Base-by-base conservation (phyloP, 2,888 invertebrate genomes). In the Hyposoter dolosus region DNA sequence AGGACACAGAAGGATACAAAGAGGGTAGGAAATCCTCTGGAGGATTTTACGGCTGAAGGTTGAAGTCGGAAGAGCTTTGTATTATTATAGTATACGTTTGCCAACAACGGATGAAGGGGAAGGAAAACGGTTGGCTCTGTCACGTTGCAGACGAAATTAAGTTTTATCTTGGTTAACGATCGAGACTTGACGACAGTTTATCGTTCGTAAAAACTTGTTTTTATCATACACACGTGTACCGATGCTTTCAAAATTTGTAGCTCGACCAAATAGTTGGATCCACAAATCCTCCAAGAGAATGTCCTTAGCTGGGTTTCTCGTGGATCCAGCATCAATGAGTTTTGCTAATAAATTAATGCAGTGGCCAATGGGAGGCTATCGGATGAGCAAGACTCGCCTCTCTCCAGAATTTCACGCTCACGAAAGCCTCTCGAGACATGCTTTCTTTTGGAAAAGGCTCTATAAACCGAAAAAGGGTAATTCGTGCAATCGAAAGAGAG, bases 101-200 rank as follows among this genome's bases (percentile, higher is more conserved):
- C 65, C 71, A 43, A 40, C 32, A 76, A 35, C 56, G 32, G 32
- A n/a, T 12, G 7, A 60, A 28, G 6, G 15, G 15, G 28, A 28
- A 28, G 28, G 60, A 15, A 15, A 12, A 15, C 12, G 28, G 28
- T 28, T 60, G 19, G 23, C 66, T 66, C 50, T 68, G 40, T 79
- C 83, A 68, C 74, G 63, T 75, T 79, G 74, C 79, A 65, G 72
- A 83, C 80, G 50, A 72, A 63, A 84, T 84, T 80, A 84, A 80
- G 76, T 84, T 84, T 81, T 84, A 84, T 84, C 84, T 76, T 56
- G 76, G 71, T 65, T 81, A 84, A 84, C 76, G 80, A 84, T 84
- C 80, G 81, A 81, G 71, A 76, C 56, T 80, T 71, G 72, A 76
- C 53, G 80, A 81, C 71, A 45, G 80, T 84, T 84, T 81, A 77